phyloP scores from a whole-genome alignment of 1,140 invertebrate species.

The Lordiphosa stackelbergi region DNA sequence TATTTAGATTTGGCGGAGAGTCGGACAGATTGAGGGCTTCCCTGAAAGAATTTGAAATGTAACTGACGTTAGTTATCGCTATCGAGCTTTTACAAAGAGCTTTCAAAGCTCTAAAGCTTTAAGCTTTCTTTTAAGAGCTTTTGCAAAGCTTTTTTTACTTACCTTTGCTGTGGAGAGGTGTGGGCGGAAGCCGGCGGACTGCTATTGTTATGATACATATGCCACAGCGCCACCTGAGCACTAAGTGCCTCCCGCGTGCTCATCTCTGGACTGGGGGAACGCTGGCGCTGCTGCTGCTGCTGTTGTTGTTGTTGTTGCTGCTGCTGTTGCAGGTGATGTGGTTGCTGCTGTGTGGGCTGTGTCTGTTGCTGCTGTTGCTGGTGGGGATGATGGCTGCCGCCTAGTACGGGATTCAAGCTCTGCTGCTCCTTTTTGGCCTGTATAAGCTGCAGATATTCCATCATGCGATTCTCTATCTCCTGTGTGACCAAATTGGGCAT shows the following conservation, averaged over 20 bases:
- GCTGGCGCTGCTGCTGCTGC: constrained; percentile 75
- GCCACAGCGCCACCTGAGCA: constrained; percentile 87
- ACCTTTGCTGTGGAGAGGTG: constrained; percentile 70
- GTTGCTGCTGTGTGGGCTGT: constrained; percentile 73
- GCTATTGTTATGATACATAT: constrained; percentile 85
- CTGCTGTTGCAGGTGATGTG: constrained; percentile 78
- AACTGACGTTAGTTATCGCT: constrained; percentile 6
- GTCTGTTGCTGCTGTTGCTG: constrained; percentile 75
- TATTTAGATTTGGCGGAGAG: constrained; percentile 78
- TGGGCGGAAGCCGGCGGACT: constrained; percentile 70
- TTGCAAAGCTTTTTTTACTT: constrained; percentile 16
- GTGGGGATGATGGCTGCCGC: constrained; percentile 77
- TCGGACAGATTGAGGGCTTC: constrained; percentile 82
- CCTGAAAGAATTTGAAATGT: constrained; percentile 60
- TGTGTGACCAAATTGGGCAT: constrained; percentile 81
- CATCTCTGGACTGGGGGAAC: constrained; percentile 80
- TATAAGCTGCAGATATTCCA: constrained; percentile 86
- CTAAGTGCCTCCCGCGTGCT: constrained; percentile 81
- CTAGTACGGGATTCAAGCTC: constrained; percentile 34
- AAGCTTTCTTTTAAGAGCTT: not conserved
- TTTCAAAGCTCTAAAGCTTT: not conserved
- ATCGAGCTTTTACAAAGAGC: constrained; percentile 15
- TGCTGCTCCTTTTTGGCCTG: constrained; percentile 79
- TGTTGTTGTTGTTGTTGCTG: constrained; percentile 74
- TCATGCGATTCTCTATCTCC: constrained; percentile 86